These are phyloP conservation scores for Paralinhomoeus sp. DNA, from an alignment of 2,888 invertebrate genomes.

Conservation along the genomic window DNA sequence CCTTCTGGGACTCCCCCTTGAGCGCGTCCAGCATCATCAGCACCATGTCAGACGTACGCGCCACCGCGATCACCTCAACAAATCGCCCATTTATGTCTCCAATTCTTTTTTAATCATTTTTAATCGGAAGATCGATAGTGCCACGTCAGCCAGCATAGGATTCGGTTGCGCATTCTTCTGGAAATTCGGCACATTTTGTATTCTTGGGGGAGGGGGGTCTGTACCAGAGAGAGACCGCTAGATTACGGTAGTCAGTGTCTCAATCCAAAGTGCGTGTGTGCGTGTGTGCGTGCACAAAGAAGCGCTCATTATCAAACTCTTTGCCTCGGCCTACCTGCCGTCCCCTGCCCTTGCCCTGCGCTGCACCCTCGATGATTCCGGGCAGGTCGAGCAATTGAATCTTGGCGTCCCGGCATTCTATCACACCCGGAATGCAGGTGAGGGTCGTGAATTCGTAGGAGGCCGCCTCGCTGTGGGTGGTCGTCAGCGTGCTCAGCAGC, in stretches of 20 bases:
- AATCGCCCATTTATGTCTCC: no score
- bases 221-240: no score
- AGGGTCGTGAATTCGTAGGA: slow-evolving; percentile 95
- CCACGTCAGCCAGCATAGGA: no score
- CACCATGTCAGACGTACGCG: slow-evolving; percentile 85
- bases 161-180: no score
- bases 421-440: slow-evolving; percentile 96
- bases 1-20: slow-evolving; percentile 74
- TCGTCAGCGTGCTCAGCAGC: slow-evolving; percentile 70
- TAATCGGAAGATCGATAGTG: no score
- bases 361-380: slow-evolving; percentile 97
- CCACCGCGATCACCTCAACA: slow-evolving; percentile 97
- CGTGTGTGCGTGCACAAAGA: no score
- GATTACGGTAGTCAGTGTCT: no score
- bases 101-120: no score
- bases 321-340: slow-evolving; percentile 1
- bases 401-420: slow-evolving; percentile 65
- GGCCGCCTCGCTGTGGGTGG: slow-evolving; percentile 86
- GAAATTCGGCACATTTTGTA: no score
- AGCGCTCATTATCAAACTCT: no score
- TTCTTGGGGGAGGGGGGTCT: no score
- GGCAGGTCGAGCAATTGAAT: slow-evolving; percentile 93
- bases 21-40: slow-evolving; percentile 98
- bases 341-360: slow-evolving; percentile 39
- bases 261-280: no score